These are phyloP conservation scores for Sericinus montela DNA, from an alignment of 2,888 invertebrate species.

Conservation along the genomic window DNA sequence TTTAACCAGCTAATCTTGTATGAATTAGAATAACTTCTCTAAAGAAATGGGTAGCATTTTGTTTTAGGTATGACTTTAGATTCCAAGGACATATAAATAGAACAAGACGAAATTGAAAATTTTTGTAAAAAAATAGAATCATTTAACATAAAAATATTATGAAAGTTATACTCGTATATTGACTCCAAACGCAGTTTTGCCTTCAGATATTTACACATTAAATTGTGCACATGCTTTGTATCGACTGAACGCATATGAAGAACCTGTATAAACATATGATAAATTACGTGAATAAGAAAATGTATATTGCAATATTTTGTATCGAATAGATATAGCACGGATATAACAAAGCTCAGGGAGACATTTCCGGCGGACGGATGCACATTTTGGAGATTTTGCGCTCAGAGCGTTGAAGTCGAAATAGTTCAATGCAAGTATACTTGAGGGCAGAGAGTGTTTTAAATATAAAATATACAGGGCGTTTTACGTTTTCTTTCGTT, in stretches of 20 bases:
- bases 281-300: conserved; percentile 16
- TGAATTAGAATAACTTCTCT: too few species aligned
- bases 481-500: conserved; percentile 24
- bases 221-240: too few species aligned
- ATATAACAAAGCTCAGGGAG: conserved; percentile 57
- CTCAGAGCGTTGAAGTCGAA: conserved; percentile 48
- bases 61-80: too few species aligned
- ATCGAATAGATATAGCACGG: conserved; percentile 58
- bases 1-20: too few species aligned
- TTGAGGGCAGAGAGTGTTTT: conserved; percentile 37
- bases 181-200: too few species aligned
- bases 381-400: conserved; percentile 70
- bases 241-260: background rate
- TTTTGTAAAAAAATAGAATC: too few species aligned
- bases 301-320: conserved; percentile 37
- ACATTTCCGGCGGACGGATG: conserved; percentile 62
- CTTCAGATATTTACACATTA: too few species aligned
- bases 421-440: conserved; percentile 49
- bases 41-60: too few species aligned
- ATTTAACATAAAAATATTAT: too few species aligned
- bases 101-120: too few species aligned
- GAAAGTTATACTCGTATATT: too few species aligned
- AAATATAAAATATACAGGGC: conserved; percentile 48
- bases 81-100: too few species aligned
- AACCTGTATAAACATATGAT: background rate